Base-by-base conservation (phyloP, 2,113 vertebrate genomes). In the Channa argus region DNA sequence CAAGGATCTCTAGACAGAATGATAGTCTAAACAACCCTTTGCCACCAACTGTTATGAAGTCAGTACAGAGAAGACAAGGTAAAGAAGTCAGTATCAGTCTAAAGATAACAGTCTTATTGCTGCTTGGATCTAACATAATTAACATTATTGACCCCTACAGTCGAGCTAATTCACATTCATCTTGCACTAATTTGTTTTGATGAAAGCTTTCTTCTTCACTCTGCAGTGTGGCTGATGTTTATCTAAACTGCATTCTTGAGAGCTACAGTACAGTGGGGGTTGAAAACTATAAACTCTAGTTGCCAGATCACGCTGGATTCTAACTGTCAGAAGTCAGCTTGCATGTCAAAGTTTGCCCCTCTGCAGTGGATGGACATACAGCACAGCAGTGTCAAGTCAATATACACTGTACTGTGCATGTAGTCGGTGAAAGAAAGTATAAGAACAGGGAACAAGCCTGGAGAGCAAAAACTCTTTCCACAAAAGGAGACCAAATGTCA, bases 141-240 rank as follows among this genome's bases (percentile, higher is more conserved):
- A 86, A 79, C 86, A 85, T 71, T 41, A 59, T 37, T 74, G 82
- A 88, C 79, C 77, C 43, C 51, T 34, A 45, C 14, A 55, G 50
- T 66, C 15, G 53, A 85, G 49, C 63, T 59, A 8, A 67, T 70
- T 78, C 13, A 5, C 45, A 53, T 53, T 66, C 36, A 52, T 69
- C 41, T 38, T 15, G 37, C 33, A 24, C 54, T 33, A 41, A 61
- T 74, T 68, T 54, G 24, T 74, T 64, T 58, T 69, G 10, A 78
- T 62, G 24, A 74, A 55, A 4, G 14, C 46, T 65, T 64, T 60
- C n/a, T 55, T 14, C 65, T 63, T 53, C 54, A 59, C 47, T 24
- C 14, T 50, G 43, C 58, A 33, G 51, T 61, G 68, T 36, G 36
- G 24, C 59, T 34, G 4, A 59, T 36, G 49, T 59, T 24, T 24